Percentiles rank a stretch among this genome's conserved stretches.
phyloP scores from a whole-genome alignment of 1,140 invertebrate genomes.

The Bactericera cockerelli region DNA sequence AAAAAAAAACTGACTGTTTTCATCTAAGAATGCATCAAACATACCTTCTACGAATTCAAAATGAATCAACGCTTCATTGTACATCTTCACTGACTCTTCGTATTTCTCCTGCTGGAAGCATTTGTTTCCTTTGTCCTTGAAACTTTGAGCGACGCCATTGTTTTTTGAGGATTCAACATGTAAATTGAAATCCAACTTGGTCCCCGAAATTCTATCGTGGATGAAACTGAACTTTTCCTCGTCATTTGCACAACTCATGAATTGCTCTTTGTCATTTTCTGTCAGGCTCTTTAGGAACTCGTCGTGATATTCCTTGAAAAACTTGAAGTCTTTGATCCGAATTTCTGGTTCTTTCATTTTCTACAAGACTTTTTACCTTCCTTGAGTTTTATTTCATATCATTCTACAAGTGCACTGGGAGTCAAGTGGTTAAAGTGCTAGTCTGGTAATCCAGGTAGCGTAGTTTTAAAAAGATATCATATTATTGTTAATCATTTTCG shows the following conservation, averaged over 20 bases:
- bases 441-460: no score
- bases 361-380: no score
- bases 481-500: no score
- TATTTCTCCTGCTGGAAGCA: constrained; percentile 61
- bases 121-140: constrained; percentile 61
- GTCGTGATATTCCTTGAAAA: neutral
- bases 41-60: constrained; percentile 13
- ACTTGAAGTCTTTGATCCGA: neutral
- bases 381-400: no score
- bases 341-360: no score
- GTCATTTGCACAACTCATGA: neutral
- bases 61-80: constrained; percentile 45
- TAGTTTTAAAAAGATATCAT: no score
- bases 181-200: neutral
- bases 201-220: neutral
- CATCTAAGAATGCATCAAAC: no score
- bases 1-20: no score
- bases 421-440: no score
- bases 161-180: constrained; percentile 37
- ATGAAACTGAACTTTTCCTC: neutral
- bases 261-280: neutral
- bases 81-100: constrained; percentile 50
- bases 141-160: constrained; percentile 38
- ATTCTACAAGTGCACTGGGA: no score
- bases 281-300: neutral